These are phyloP conservation scores for Xiphophorus maculatus DNA, from an alignment of 2,113 vertebrate genomes.

Conservation along the genomic window DNA sequence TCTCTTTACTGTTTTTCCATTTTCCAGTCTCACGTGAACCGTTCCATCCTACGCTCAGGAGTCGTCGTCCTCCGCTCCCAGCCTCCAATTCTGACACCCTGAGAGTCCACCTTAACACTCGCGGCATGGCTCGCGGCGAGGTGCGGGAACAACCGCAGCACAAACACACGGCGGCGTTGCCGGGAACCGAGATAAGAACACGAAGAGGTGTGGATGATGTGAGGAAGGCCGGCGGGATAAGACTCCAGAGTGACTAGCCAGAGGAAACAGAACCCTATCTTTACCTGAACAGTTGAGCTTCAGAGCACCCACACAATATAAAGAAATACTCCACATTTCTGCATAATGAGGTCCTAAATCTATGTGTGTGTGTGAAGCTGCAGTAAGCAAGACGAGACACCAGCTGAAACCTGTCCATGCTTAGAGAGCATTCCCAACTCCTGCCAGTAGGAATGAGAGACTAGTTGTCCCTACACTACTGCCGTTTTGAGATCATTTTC, in stretches of 20 bases:
- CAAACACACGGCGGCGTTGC: slow-evolving; percentile 21
- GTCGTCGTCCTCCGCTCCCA: slow-evolving; percentile 72
- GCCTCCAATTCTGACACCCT: slow-evolving; percentile 68
- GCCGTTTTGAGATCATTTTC: too few species aligned
- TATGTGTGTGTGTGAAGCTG: slow-evolving; percentile 46
- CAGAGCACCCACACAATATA: slow-evolving; percentile 62
- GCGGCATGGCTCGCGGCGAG: slow-evolving; percentile 44
- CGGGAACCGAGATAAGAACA: slow-evolving; percentile 47
- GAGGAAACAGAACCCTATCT: slow-evolving; percentile 71
- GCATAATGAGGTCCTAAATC: slow-evolving; percentile 66
- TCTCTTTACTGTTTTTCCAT: slow-evolving; percentile 43
- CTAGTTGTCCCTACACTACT: too few species aligned
- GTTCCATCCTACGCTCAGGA: slow-evolving; percentile 75
- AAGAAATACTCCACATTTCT: slow-evolving; percentile 72
- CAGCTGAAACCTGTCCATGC: too few species aligned
- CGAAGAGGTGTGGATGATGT: background rate
- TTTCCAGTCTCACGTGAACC: slow-evolving; percentile 55
- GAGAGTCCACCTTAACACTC: slow-evolving; percentile 68
- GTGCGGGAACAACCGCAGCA: slow-evolving; percentile 22
- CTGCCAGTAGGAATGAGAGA: too few species aligned
- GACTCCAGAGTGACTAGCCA: slow-evolving; percentile 59
- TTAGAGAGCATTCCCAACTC: too few species aligned
- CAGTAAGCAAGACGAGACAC: slow-evolving; percentile 18
- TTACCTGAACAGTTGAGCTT: slow-evolving; percentile 60
- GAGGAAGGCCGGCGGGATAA: slow-evolving; percentile 55